Conservation (phyloP, 1,140 invertebrate species). For the Leucophenga varia region DNA sequence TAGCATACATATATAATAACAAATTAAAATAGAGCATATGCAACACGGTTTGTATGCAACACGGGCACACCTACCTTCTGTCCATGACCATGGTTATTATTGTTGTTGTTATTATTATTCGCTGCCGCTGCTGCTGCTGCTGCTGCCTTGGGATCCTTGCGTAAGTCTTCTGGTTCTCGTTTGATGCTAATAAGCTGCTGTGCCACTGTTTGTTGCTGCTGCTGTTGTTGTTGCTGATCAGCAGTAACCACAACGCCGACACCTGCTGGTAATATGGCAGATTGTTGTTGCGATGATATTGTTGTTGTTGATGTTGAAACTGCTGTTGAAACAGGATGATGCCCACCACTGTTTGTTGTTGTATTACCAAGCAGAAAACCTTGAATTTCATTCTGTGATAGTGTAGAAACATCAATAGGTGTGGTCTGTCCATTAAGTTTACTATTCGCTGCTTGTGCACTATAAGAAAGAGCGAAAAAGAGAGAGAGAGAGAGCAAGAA, state of each 20-base stretch:
- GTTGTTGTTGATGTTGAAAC: slow-evolving; percentile 45
- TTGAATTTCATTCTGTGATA: slow-evolving; percentile 58
- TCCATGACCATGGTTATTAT: slow-evolving; percentile 26
- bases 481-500: slow-evolving; percentile 14
- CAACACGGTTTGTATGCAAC: slow-evolving; percentile 26
- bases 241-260: slow-evolving; percentile 17
- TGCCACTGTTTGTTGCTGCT: slow-evolving; percentile 38
- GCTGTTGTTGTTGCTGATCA: slow-evolving; percentile 39
- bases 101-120: slow-evolving; percentile 20
- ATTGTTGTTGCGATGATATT: slow-evolving; percentile 36
- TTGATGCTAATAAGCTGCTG: slow-evolving; percentile 53
- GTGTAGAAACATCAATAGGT: slow-evolving; percentile 56
- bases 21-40: slow-evolving; percentile 16
- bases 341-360: too few relatives aligned
- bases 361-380: slow-evolving; percentile 51
- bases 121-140: slow-evolving; percentile 22
- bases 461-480: slow-evolving; percentile 9
- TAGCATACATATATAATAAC: slow-evolving; percentile 3
- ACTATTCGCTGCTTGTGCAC: slow-evolving; percentile 31
- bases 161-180: slow-evolving; percentile 55
- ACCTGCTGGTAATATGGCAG: too few relatives aligned
- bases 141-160: slow-evolving; percentile 55
- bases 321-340: too few relatives aligned
- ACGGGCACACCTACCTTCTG: slow-evolving; percentile 44
- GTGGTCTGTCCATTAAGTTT: slow-evolving; percentile 57